Evolutionary conservation across 1,140 invertebrate species (phyloP).

Genomic region (Galleria mellonella): DNA sequence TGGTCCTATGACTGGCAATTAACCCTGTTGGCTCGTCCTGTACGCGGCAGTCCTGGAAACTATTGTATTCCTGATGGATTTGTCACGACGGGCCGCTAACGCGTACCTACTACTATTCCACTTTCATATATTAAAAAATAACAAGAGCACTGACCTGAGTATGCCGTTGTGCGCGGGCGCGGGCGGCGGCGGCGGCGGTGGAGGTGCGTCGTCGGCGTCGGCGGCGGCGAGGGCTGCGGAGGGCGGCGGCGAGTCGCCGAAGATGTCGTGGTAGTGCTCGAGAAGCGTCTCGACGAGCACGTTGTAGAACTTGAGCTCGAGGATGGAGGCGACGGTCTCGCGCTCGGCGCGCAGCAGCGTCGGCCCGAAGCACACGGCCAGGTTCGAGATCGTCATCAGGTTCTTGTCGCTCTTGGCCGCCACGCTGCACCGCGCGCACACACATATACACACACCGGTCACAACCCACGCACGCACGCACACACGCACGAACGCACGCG

Average conservation of each 20-base stretch:
- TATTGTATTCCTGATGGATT: too few species aligned
- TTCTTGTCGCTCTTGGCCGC: constrained; percentile 91
- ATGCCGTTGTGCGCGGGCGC: neutral
- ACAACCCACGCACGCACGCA: too few species aligned
- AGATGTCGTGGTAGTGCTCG: constrained; percentile 91
- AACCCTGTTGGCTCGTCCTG: too few species aligned
- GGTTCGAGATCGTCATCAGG: constrained; percentile 97
- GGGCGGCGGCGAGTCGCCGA: constrained; percentile 21
- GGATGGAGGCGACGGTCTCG: constrained; percentile 97
- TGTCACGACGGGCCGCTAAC: too few species aligned
- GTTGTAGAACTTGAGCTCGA: constrained; percentile 99
- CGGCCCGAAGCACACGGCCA: constrained; percentile 99
- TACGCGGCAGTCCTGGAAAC: too few species aligned
- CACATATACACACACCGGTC: constrained; percentile 14
- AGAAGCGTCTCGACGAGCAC: constrained; percentile 98
- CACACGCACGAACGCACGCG: too few species aligned
- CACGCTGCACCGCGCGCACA: constrained; percentile 82
- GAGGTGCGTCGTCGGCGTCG: neutral
- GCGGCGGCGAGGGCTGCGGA: constrained; percentile 7
- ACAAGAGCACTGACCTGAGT: neutral
- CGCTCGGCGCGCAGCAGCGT: constrained; percentile 94
- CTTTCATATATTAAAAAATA: too few species aligned
- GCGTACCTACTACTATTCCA: too few species aligned
- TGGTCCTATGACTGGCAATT: too few species aligned
- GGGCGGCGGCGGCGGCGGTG: constrained; percentile 11